Conservation (phyloP, 2,888 invertebrate genomes). For the Drosophila ezoana region DNA sequence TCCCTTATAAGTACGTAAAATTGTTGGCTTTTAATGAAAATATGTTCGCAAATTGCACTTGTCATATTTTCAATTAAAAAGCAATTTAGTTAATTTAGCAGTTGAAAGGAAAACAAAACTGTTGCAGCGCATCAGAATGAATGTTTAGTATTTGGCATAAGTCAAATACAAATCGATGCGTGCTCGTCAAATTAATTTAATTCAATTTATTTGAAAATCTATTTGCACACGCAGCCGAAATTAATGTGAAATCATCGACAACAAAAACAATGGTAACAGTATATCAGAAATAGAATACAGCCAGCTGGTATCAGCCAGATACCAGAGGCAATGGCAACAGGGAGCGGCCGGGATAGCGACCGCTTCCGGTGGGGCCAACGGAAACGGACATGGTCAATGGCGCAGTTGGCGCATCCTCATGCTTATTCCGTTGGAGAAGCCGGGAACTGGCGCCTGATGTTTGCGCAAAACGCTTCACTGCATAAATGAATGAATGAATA, state of each 20-base stretch:
- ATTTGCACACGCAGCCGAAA: constrained; percentile 83
- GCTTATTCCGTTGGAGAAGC: constrained; percentile 13
- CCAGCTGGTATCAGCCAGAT: constrained; percentile 33
- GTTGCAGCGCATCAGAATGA: constrained; percentile 18
- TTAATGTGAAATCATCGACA: constrained; percentile 79
- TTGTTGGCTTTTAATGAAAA: constrained; percentile 60
- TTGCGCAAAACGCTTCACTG: constrained; percentile 68
- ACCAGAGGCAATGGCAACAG: background rate
- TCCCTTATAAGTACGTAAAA: background rate
- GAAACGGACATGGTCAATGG: constrained; percentile 67
- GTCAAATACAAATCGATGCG: constrained; percentile 62
- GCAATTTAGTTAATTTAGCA: constrained; percentile 67
- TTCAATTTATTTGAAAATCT: constrained; percentile 80
- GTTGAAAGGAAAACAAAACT: constrained; percentile 24
- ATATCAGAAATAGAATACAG: constrained; percentile 22
- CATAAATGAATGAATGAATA: constrained; percentile 63
- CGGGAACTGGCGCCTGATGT: constrained; percentile 37
- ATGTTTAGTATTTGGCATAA: constrained; percentile 59
- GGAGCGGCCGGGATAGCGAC: constrained; percentile 23
- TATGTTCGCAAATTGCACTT: constrained; percentile 42
- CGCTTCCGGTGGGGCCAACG: constrained; percentile 60
- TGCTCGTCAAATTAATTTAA: constrained; percentile 74
- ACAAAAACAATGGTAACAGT: constrained; percentile 25
- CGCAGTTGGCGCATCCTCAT: constrained; percentile 48
- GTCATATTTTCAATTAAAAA: constrained; percentile 67